Evolutionary conservation across 2,113 vertebrate genomes (phyloP).

Genomic region (Alaudala cheleensis): DNA sequence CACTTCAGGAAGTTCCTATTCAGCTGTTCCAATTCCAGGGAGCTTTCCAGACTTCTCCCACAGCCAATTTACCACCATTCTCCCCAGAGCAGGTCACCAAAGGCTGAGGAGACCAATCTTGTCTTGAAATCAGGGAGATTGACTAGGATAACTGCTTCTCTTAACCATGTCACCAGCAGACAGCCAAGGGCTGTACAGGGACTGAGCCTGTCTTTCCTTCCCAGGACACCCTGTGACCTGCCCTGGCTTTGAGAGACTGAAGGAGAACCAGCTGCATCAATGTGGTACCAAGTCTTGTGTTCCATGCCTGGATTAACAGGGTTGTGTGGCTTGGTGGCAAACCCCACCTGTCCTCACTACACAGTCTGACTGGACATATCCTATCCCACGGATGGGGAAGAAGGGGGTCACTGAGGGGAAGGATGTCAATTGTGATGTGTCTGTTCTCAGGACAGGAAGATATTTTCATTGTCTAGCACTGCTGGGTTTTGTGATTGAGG

Average conservation of each 20-base stretch:
- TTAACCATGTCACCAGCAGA: background rate
- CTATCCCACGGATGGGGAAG: accelerated
- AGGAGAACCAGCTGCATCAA: background rate
- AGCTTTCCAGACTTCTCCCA: background rate
- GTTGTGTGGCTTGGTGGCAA: background rate
- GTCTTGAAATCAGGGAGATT: background rate
- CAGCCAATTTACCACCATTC: accelerated
- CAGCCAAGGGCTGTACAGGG: accelerated
- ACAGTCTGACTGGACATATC: background rate
- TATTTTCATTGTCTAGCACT: background rate
- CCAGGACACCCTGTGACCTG: accelerated
- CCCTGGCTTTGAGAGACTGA: background rate
- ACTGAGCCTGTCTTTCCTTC: background rate
- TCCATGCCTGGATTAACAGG: accelerated
- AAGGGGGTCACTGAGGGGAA: background rate
- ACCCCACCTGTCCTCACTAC: background rate
- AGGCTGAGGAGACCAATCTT: background rate
- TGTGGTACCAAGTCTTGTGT: background rate
- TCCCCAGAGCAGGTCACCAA: background rate
- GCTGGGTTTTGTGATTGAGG: background rate
- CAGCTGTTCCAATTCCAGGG: background rate
- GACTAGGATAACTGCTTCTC: background rate
- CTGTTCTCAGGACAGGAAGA: background rate
- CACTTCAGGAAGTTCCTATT: background rate
- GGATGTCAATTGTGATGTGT: background rate